Base-by-base conservation (phyloP, 2,797 vertebrate genomes). In the Xenentodon cancila region DNA sequence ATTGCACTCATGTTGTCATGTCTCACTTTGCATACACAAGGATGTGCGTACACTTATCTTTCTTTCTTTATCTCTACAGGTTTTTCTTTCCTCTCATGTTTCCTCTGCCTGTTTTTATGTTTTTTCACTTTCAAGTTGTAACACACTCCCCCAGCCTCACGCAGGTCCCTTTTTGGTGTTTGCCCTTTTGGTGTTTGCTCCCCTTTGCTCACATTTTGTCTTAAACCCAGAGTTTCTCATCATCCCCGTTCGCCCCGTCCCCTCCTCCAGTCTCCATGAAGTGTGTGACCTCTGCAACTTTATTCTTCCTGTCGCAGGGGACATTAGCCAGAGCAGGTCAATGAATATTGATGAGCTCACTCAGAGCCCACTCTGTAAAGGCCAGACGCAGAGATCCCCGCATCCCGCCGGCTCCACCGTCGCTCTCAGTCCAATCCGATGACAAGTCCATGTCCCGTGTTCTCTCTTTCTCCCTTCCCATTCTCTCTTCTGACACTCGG, bases 321-420 rank as follows among this genome's bases (percentile, higher is more conserved):
- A 90, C 87, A 74, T 82, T 79, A 89, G 82, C 82, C 59, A 2
- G 79, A 82, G 84, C 71, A 42, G 88, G 84, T 92, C 82, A 85
- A 89, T 92, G 90, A 92, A 93, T 93, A 92, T 91, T 92, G 90
- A 94, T 93, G 85, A 87, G 86, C 73, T 87, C 80, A 67, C 88
- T 91, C 84, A 40, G 65, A 85, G 75, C 57, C 21, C 80, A 66
- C 70, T 87, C 81, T 50, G 84, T 88, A 89, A 90, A 92, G 88
- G 89, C 89, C 85, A 87, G 79, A 77, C 71, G 49, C 80, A 37
- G 63, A 81, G 69, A 79, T 81, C 67, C 75, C 71, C 20, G 76
- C 58, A 71, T 86, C 85, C 11, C 82, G 84, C 65, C 16, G 16
- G 86, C 81, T 84, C 71, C 55, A 45, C 44, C 0, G 64, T 71